Evolutionary conservation across 2,888 invertebrate species (phyloP), one percentile per base, ranked within the genome.

Genomic region (Anoplius nigerrimus): DNA sequence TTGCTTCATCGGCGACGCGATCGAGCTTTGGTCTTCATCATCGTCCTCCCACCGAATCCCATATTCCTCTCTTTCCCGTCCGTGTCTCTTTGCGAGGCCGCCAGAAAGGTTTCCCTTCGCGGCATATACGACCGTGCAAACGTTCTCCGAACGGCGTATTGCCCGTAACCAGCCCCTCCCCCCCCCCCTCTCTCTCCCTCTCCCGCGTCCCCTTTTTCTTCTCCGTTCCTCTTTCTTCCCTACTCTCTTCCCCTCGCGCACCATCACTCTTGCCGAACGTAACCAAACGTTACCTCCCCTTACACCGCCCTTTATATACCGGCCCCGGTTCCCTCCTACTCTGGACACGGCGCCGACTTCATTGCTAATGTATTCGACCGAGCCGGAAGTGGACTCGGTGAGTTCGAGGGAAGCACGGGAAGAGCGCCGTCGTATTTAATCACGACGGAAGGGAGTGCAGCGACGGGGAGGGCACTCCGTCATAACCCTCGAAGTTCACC

Each of bases 1-100:
- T 74, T 79, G 76, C 69, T 71, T 78, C 76, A 48, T 48, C 48
- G 48, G n/a, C 48, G 48, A 48, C 48, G 48, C 16, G 34, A 34
- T 34, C 34, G 34, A 2, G 34, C 34, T 34, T 34, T 34, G 34
- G 34, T 13, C 34, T 34, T 34, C 34, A 34, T 34, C 34, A 34
- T 34, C 34, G 34, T 34, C 11, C 34, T 13, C 8, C 34, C 11
- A 11, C 34, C 34, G 34, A 34, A 34, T 34, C 34, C 34, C 34
- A 34, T 34, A 34, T 34, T 34, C 34, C 34, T 34, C 34, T 34
- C 34, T 34, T 6, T 34, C 34, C 34, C 34, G 34, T 34, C 34
- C 34, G 34, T 11, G 8, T 34, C 34, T 11, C 34, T 34, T 34
- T 34, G 34, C 34, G 11, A 6, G 34, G 34, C 34, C 34, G 34